phyloP scores from a whole-genome alignment of 2,797 vertebrate species.

The Parauchenoglanis punctatus region DNA sequence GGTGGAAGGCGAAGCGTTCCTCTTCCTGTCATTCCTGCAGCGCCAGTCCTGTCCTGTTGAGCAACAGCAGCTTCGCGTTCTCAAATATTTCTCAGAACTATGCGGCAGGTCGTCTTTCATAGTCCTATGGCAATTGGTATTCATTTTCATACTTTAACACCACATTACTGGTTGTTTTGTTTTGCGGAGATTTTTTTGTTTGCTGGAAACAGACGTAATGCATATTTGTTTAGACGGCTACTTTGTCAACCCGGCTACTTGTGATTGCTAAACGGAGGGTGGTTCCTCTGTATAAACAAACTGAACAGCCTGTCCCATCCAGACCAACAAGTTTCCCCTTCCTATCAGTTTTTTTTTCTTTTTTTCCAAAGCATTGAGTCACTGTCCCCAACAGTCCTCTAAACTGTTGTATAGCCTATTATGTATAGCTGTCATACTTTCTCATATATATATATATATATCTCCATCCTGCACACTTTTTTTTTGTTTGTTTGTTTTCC shows the following conservation, averaged over 20 bases:
- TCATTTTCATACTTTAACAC: neutral
- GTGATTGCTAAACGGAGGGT: neutral
- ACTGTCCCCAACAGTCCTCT: neutral
- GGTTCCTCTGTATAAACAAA: neutral
- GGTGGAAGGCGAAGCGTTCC: slow-evolving; percentile 42
- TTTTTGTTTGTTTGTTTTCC: too few species aligned
- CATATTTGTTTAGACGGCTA: neutral
- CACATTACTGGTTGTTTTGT: neutral
- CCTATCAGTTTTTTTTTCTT: neutral
- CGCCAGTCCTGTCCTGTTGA: slow-evolving; percentile 62
- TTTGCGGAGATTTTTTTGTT: neutral
- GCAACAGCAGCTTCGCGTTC: slow-evolving; percentile 43
- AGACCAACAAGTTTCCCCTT: slow-evolving; percentile 14
- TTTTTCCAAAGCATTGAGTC: neutral
- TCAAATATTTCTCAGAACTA: slow-evolving; percentile 17
- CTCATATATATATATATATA: neutral
- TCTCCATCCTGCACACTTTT: too few species aligned
- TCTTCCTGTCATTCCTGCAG: slow-evolving; percentile 65
- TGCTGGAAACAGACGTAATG: neutral
- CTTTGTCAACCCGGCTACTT: neutral
- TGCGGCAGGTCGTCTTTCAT: neutral
- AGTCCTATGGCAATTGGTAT: neutral
- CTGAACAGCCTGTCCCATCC: neutral
- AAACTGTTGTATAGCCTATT: neutral
- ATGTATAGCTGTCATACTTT: neutral